phyloP scores from a whole-genome alignment of 2,797 vertebrate species.

The Muraenolepis orangiensis region DNA sequence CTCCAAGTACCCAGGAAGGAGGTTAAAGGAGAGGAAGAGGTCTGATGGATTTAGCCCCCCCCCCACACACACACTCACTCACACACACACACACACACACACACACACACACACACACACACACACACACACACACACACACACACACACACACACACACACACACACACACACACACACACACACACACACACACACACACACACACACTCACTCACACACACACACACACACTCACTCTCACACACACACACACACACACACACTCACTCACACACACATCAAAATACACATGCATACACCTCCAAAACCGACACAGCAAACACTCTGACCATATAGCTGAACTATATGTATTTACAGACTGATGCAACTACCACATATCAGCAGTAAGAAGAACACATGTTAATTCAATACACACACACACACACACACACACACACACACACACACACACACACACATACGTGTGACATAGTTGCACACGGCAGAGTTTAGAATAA shows the following conservation, averaged over 20 bases:
- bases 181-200: constrained; percentile 18
- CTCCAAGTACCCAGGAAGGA: constrained; percentile 37
- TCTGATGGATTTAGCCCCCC: constrained; percentile 52
- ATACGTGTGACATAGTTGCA: constrained; percentile 40
- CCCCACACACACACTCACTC: constrained; percentile 24
- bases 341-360: constrained; percentile 44
- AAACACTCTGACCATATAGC: constrained; percentile 21
- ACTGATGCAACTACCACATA: constrained; percentile 46
- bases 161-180: neutral
- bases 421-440: no score
- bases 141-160: neutral
- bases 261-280: neutral
- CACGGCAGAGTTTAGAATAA: constrained; percentile 40
- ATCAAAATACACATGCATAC: constrained; percentile 15
- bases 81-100: neutral
- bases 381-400: constrained; percentile 13
- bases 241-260: neutral
- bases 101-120: constrained; percentile 24
- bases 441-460: no score
- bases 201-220: no score
- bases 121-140: constrained; percentile 32
- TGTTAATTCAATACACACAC: no score
- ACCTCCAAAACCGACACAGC: neutral
- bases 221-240: neutral
- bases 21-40: constrained; percentile 41